Percentiles rank a stretch among this genome's conserved stretches.
Conservation (phyloP, 2,888 invertebrate species). For the Charanyca ferruginea region DNA sequence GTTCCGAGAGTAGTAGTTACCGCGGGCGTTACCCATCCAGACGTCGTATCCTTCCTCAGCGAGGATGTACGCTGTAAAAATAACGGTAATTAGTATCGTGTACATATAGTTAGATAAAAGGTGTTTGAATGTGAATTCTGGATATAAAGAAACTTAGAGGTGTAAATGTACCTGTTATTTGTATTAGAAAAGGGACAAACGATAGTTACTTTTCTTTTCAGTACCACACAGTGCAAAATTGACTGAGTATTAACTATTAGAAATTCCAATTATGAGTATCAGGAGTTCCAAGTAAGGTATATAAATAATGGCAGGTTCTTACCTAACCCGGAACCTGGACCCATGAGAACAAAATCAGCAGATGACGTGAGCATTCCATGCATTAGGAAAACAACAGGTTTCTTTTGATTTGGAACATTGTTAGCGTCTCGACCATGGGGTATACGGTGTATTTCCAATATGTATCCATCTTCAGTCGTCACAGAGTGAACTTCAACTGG, state of each 20-base stretch:
- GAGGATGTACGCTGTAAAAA: conserved; percentile 85
- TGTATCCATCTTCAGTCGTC: conserved; percentile 94
- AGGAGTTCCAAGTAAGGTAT: too few species aligned
- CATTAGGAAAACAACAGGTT: conserved; percentile 91
- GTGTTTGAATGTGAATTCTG: too few species aligned
- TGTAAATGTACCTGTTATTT: not conserved
- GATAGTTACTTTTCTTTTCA: not conserved
- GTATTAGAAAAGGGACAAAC: not conserved
- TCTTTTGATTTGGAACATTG: conserved; percentile 81
- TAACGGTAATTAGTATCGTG: not conserved
- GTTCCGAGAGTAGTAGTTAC: conserved; percentile 92
- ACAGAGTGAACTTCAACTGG: conserved; percentile 92
- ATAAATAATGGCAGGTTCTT: not conserved
- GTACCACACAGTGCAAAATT: not conserved
- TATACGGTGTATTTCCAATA: conserved; percentile 95
- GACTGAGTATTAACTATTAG: not conserved
- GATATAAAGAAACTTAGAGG: not conserved
- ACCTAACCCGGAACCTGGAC: conserved; percentile 93
- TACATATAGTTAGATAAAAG: too few species aligned
- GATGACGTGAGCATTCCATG: conserved; percentile 95
- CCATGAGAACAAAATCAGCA: conserved; percentile 94
- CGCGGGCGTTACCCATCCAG: conserved; percentile 96
- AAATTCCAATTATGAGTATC: not conserved
- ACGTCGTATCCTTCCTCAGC: conserved; percentile 94
- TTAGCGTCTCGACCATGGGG: conserved; percentile 87